Evolutionary conservation across 2,888 invertebrate species (phyloP), one percentile per base, ranked within the genome.

Genomic region (Helicoverpa assulta): DNA sequence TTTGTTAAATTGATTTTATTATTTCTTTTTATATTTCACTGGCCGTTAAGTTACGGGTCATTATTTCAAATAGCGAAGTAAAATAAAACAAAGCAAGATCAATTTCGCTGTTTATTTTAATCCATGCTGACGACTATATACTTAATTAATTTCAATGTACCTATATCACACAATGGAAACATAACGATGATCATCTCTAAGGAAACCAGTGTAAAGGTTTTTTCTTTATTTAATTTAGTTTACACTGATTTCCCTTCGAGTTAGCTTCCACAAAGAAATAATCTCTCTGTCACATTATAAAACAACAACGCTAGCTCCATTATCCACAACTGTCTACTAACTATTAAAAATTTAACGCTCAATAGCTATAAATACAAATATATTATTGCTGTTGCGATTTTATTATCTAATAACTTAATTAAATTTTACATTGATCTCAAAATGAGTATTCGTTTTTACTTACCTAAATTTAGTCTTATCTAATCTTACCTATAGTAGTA

Each of bases 341-440:
- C 93, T 94, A 94, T 93, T 93, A 93, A 94, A 95, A 93, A 93
- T 94, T 94, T 93, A 94, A 95, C 94, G 94, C 95, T 93, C 95
- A 92, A 93, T 95, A 95, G 95, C 95, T 94, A 91, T 94, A 93
- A 93, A 94, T 95, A 95, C 95, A 95, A 94, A 94, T 95, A 94
- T 94, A 94, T 95, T 95, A 95, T 95, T 95, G 95, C 95, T 95
- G 95, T 94, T 89, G 95, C 94, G 93, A 92, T 92, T 90, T 91
- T 90, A 83, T 78, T 83, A 83, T 75, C 80, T 83, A 83, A 73
- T 76, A 78, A 72, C 83, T 83, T 83, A 83, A 82, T 77, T 93
- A 92, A 92, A 93, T 93, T 92, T 92, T 93, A 94, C 92, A 94
- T 89, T 91, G 90, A 93, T 93, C 94, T 94, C 93, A 93, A 93